Conservation (phyloP, 2,888 invertebrate species). For the Sarcophaga subvicina region DNA sequence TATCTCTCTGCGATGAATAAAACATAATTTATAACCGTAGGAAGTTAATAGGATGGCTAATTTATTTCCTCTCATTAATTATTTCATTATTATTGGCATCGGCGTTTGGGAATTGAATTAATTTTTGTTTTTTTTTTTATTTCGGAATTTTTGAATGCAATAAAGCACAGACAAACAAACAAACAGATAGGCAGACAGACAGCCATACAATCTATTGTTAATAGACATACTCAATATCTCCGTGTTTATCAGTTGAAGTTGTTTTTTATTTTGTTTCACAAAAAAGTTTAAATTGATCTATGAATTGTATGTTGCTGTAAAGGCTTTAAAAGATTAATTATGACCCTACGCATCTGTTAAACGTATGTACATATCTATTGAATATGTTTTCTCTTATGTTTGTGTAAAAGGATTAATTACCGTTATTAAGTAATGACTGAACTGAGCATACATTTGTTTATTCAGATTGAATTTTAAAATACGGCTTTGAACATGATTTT, state of each 20-base stretch:
- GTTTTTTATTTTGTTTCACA: not conserved
- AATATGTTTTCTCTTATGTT: too few relatives aligned
- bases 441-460: not conserved
- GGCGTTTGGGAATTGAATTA: slow-evolving; percentile 52
- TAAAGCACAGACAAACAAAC: not conserved
- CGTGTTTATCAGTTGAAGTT: not conserved
- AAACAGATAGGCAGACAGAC: not conserved
- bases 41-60: slow-evolving; percentile 66
- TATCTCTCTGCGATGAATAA: slow-evolving; percentile 1
- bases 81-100: slow-evolving; percentile 37
- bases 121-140: slow-evolving; percentile 33
- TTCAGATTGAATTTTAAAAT: not conserved
- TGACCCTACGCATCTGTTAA: not conserved
- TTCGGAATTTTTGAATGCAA: slow-evolving; percentile 32
- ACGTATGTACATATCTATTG: not conserved
- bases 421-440: not conserved
- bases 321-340: not conserved
- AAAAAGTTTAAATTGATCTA: not conserved
- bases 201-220: not conserved
- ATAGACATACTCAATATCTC: not conserved
- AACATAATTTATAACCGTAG: slow-evolving; percentile 66
- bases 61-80: slow-evolving; percentile 69
- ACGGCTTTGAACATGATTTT: not conserved
- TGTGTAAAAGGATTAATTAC: not conserved
- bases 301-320: not conserved